phyloP scores from a whole-genome alignment of 2,888 invertebrate species.

The Linhomoeus sp. region DNA sequence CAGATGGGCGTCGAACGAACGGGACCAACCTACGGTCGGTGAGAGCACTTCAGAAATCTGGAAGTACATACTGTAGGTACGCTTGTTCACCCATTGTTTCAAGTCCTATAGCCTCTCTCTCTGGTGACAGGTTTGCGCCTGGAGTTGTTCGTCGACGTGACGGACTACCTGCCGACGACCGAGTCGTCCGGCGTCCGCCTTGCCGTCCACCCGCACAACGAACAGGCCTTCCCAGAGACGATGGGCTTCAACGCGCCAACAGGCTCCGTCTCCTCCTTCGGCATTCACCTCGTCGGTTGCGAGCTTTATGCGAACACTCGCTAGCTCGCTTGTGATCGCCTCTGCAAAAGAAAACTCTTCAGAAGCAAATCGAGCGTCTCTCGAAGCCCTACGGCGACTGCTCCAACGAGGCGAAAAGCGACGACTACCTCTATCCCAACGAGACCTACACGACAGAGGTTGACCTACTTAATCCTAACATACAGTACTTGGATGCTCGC shows the following conservation, averaged over 20 bases:
- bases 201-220: conserved; percentile 19
- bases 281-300: conserved; percentile 15
- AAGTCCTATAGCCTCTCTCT: not conserved
- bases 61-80: not conserved
- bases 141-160: conserved; percentile 23
- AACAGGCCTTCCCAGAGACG: conserved; percentile 23
- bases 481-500: too few relatives aligned
- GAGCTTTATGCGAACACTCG: too few relatives aligned
- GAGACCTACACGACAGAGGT: conserved; percentile 21
- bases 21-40: conserved; percentile 20
- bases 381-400: conserved; percentile 25
- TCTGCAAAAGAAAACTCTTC: too few relatives aligned
- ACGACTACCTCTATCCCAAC: conserved; percentile 18
- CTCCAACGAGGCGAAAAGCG: conserved; percentile 15
- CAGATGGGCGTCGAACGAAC: conserved; percentile 19
- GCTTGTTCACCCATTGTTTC: too few relatives aligned
- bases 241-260: conserved; percentile 23
- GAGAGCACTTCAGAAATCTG: too few relatives aligned
- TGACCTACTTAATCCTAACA: too few relatives aligned
- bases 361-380: conserved; percentile 20
- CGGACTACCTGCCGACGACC: conserved; percentile 23
- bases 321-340: too few relatives aligned
- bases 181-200: conserved; percentile 22
- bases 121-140: conserved; percentile 15
- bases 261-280: conserved; percentile 21